Evolutionary conservation across 2,797 vertebrate species (phyloP).

Genomic region (Pseudopleuronectes americanus): DNA sequence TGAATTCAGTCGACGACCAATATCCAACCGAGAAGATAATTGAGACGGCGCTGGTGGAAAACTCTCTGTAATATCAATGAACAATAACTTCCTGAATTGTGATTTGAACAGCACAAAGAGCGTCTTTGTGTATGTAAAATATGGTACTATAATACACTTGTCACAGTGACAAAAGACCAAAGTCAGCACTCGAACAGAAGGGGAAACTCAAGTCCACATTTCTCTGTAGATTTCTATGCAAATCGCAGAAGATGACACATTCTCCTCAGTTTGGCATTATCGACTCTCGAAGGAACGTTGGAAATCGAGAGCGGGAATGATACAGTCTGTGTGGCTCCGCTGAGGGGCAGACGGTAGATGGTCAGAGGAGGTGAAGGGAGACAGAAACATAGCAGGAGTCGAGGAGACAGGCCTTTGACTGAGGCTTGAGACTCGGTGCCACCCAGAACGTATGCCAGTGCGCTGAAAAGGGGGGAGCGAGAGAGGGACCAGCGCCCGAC

Average conservation of each 20-base stretch:
- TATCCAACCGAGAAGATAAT: slow-evolving; percentile 70
- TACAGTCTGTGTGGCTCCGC: slow-evolving; percentile 29
- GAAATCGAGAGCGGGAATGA: slow-evolving; percentile 36
- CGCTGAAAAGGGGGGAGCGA: slow-evolving; percentile 59
- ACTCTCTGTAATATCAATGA: slow-evolving; percentile 55
- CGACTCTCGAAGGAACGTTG: slow-evolving; percentile 40
- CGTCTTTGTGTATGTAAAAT: slow-evolving; percentile 66
- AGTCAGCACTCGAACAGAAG: slow-evolving; percentile 52
- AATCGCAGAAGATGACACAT: slow-evolving; percentile 55
- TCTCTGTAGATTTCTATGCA: slow-evolving; percentile 48
- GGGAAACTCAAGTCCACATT: slow-evolving; percentile 55
- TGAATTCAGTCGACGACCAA: slow-evolving; percentile 9
- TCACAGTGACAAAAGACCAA: slow-evolving; percentile 74
- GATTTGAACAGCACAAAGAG: slow-evolving; percentile 69
- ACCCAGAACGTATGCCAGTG: slow-evolving; percentile 76
- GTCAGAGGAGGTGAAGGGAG: slow-evolving; percentile 51
- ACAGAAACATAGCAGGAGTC: slow-evolving; percentile 39
- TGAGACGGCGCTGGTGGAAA: slow-evolving; percentile 57
- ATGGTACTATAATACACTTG: slow-evolving; percentile 65
- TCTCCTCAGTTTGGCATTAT: slow-evolving; percentile 51
- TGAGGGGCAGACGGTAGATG: slow-evolving; percentile 32
- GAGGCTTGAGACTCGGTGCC: slow-evolving; percentile 71
- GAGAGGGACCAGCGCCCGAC: slow-evolving; percentile 71
- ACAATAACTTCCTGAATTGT: slow-evolving; percentile 64
- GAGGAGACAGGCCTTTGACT: slow-evolving; percentile 61